These are phyloP conservation scores for Lates japonicus DNA, from an alignment of 2,797 vertebrate species.

Conservation along the genomic window DNA sequence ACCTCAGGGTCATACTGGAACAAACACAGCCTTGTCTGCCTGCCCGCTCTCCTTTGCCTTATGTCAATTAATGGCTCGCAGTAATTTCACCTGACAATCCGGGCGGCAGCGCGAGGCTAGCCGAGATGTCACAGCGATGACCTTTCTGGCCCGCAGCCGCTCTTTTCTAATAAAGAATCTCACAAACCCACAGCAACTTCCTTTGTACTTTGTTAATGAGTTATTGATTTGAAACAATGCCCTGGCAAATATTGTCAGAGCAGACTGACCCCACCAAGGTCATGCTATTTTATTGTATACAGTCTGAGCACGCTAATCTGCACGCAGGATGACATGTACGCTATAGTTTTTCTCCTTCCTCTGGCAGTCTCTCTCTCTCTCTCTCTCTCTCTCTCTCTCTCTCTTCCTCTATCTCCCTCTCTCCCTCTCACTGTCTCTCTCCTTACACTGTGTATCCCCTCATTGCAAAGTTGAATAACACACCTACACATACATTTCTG, in stretches of 20 bases:
- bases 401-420: constrained; percentile 2
- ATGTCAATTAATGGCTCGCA: constrained; percentile 96
- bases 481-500: constrained; percentile 63
- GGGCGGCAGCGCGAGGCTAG: constrained; percentile 89
- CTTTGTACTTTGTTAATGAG: constrained; percentile 99
- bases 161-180: constrained; percentile 95
- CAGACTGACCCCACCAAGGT: constrained; percentile 92
- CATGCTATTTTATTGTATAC: constrained; percentile 89
- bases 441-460: constrained; percentile 52
- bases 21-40: constrained; percentile 84
- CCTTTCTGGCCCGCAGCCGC: constrained; percentile 95
- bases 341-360: constrained; percentile 72
- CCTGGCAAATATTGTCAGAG: constrained; percentile 96
- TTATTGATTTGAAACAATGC: constrained; percentile 99
- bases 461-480: constrained; percentile 61
- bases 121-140: constrained; percentile 96
- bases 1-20: constrained; percentile 85
- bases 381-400: constrained; percentile 27
- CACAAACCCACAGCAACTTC: constrained; percentile 91
- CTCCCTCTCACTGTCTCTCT: neutral
- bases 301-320: constrained; percentile 89
- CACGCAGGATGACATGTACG: constrained; percentile 67
- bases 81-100: constrained; percentile 99
- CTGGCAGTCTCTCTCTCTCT: constrained; percentile 2
- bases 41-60: constrained; percentile 90